Evolutionary conservation across 2,797 vertebrate genomes (phyloP), one percentile per base, ranked within the genome.

Genomic region (Phoxinus dragarum): DNA sequence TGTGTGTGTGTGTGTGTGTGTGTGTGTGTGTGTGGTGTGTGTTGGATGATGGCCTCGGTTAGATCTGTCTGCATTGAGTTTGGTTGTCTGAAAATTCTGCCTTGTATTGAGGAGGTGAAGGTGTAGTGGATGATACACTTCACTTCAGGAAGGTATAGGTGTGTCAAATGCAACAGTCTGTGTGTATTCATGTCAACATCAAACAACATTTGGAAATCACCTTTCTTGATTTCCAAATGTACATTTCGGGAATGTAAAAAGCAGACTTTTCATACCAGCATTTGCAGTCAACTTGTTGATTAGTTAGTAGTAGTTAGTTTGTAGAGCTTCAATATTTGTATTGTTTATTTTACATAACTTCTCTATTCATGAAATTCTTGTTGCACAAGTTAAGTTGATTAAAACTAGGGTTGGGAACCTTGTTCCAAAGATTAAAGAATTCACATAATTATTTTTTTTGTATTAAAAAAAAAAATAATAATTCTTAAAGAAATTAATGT

Each of bases 11-110:
- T 27, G 27, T 27, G 27, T 27, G 27, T 27, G 27, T 27, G 27
- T 27, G 14, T 16, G 47, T 5, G 47, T 49, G 73, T 67, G 23
- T 75, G 36, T 40, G 36, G 44, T 4, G 67, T 64, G 21, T 27
- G 38, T 73, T 47, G 38, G 9, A 31, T 73, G 52, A 31, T 73
- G 52, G 54, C 38, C 68, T 82, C n/a, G 4, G 52, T 80, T 81
- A 81, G 27, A 59, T 73, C 54, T 36, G 81, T n/a, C 27, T 21
- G 42, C 31, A 49, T 74, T 74, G n/a, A 47, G 38, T 49, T 64
- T 74, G 54, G 71, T 64, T 36, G 54, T 64, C 81, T 49, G 19
- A 27, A 14, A 49, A 14, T 7, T 16, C 3, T 36, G 21, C 19
- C 11, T 82, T 8, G 40, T 78, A 38, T 11, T n/a, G 8, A 78